Evolutionary conservation across 2,888 invertebrate genomes (phyloP).

Genomic region (Ormyrus pomaceus): DNA sequence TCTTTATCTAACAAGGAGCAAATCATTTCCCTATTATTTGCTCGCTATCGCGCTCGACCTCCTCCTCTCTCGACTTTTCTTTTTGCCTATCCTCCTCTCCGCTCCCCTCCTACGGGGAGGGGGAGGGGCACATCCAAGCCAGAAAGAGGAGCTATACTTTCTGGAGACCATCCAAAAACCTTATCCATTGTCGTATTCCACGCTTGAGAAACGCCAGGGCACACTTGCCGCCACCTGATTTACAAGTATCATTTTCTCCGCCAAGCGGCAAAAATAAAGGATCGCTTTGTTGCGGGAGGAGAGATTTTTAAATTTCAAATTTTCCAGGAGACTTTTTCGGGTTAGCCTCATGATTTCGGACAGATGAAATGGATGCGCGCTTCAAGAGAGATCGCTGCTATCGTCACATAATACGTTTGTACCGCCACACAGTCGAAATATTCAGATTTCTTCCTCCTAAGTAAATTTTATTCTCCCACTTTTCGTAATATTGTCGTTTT

Average conservation of each 20-base stretch:
- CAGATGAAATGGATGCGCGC: background rate
- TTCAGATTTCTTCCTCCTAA: no score
- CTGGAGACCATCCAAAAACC: slow-evolving; percentile 74
- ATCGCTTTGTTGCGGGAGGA: slow-evolving; percentile 35
- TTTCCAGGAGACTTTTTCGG: slow-evolving; percentile 10
- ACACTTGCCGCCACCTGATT: slow-evolving; percentile 63
- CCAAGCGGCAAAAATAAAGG: slow-evolving; percentile 36
- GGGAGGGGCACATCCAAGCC: slow-evolving; percentile 66
- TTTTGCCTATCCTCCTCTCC: slow-evolving; percentile 43
- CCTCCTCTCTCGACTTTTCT: slow-evolving; percentile 49
- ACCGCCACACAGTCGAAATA: no score
- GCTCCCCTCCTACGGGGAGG: background rate
- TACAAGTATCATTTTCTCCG: slow-evolving; percentile 66
- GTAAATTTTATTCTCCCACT: no score
- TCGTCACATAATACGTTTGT: background rate
- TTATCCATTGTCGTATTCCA: slow-evolving; percentile 72
- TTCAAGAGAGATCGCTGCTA: background rate
- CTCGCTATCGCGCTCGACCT: slow-evolving; percentile 72
- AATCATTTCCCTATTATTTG: slow-evolving; percentile 76
- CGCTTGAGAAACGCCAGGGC: slow-evolving; percentile 59
- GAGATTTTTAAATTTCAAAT: slow-evolving; percentile 51
- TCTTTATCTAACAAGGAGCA: slow-evolving; percentile 76
- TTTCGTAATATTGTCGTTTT: background rate
- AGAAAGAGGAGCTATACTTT: slow-evolving; percentile 67
- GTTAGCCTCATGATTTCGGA: slow-evolving; percentile 25